phyloP scores from a whole-genome alignment of 2,888 invertebrate genomes.

The Camponotus fellah region DNA sequence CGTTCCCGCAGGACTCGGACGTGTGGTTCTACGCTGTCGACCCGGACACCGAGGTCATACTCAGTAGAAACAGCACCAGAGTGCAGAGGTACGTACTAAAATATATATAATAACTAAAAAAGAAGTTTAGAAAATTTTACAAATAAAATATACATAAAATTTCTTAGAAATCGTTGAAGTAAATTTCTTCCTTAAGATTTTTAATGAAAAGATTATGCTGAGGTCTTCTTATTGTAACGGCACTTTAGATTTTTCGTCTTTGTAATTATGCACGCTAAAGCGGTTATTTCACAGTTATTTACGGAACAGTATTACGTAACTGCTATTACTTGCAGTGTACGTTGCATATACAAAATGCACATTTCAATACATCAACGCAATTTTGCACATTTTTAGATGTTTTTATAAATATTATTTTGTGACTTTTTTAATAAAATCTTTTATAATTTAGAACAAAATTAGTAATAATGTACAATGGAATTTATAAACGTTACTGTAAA shows the following conservation, averaged over 20 bases:
- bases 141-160: neutral
- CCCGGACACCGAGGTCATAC: slow-evolving; percentile 91
- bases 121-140: neutral
- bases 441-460: neutral
- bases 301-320: slow-evolving; percentile 12
- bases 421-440: neutral
- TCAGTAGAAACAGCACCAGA: slow-evolving; percentile 90
- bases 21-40: slow-evolving; percentile 96
- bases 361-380: neutral
- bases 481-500: neutral
- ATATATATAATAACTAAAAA: neutral
- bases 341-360: neutral
- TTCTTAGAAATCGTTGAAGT: neutral
- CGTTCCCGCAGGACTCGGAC: slow-evolving; percentile 91
- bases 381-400: neutral
- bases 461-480: neutral
- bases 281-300: slow-evolving; percentile 17
- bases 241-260: neutral
- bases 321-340: neutral
- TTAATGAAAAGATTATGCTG: neutral
- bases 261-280: neutral
- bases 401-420: neutral
- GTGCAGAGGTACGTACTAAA: slow-evolving; percentile 88
- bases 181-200: neutral
- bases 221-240: neutral